Evolutionary conservation across 2,113 vertebrate genomes (phyloP), one percentile per base, ranked within the genome.

Genomic region (Callopanchax toddi): DNA sequence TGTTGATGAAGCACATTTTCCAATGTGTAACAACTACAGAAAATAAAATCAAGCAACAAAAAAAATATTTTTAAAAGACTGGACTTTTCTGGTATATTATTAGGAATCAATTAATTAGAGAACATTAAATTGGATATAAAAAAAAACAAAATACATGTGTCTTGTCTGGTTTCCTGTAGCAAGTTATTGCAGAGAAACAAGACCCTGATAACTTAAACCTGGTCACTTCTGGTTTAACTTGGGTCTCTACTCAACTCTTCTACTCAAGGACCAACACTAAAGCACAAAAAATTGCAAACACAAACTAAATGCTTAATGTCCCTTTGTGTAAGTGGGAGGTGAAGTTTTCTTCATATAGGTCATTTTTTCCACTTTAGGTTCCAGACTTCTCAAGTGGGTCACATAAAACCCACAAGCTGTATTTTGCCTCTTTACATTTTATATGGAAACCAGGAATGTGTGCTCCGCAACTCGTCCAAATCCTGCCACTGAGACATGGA

Each of bases 371-470:
- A 59, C 32, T 40, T 70, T 66, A 54, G 37, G 32, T 65, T 69
- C 55, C 71, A 66, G 16, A 20, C 49, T 61, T 54, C 60, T 57
- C 50, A 66, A 45, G 25, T 55, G 29, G 48, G 53, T 3, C 43
- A 67, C 22, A 76, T 76, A 72, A n/a, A 79, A 72, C 34, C 23
- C 45, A 43, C 51, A 46, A 25, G 29, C 56, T 59, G 23, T 6
- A 60, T 53, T 49, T 55, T 62, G 39, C 54, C 51, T 67, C 69
- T 64, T 68, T 67, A 67, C 67, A 74, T 57, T 74, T 78, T 58
- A 74, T 71, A 40, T 67, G 74, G 74, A 78, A 80, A 80, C 55
- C 57, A 71, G 50, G 45, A 68, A 58, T 42, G 42, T 25, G 44
- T 21, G 11, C 50, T 23, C 42, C 53, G 25, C 37, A 76, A 73